These are phyloP conservation scores for Charina bottae DNA, from an alignment of 2,113 vertebrate species.

Conservation along the genomic window DNA sequence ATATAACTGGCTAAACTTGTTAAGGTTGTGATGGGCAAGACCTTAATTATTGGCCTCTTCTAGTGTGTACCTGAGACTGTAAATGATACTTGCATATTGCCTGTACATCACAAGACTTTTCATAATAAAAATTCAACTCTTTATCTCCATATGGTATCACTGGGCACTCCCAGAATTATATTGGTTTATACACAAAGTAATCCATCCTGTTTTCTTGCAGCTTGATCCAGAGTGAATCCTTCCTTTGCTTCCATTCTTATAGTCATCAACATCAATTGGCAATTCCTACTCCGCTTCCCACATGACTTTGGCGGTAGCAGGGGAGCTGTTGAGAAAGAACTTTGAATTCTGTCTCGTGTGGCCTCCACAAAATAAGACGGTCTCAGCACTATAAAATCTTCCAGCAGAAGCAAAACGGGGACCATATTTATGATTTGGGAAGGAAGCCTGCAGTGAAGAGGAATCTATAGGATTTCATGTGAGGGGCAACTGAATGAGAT, in stretches of 20 bases:
- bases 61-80: background rate
- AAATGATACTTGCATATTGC: background rate
- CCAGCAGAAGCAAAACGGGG: too few relatives aligned
- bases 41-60: background rate
- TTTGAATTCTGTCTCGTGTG: too few relatives aligned
- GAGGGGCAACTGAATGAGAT: too few relatives aligned
- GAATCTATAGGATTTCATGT: too few relatives aligned
- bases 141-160: background rate
- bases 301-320: too few relatives aligned
- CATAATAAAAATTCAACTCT: background rate
- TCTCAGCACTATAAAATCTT: too few relatives aligned
- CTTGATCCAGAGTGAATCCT: background rate
- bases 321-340: too few relatives aligned
- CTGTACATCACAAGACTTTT: background rate
- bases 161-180: background rate
- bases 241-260: background rate
- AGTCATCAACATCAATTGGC: background rate
- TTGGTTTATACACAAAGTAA: background rate
- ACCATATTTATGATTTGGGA: too few relatives aligned
- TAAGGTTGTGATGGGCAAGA: background rate
- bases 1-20: background rate
- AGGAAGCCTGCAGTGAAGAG: too few relatives aligned
- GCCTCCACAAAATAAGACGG: too few relatives aligned
- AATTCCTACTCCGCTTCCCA: background rate
- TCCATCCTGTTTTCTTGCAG: background rate